Base-by-base conservation (phyloP, 1,140 invertebrate species). In the Sitophilus oryzae region DNA sequence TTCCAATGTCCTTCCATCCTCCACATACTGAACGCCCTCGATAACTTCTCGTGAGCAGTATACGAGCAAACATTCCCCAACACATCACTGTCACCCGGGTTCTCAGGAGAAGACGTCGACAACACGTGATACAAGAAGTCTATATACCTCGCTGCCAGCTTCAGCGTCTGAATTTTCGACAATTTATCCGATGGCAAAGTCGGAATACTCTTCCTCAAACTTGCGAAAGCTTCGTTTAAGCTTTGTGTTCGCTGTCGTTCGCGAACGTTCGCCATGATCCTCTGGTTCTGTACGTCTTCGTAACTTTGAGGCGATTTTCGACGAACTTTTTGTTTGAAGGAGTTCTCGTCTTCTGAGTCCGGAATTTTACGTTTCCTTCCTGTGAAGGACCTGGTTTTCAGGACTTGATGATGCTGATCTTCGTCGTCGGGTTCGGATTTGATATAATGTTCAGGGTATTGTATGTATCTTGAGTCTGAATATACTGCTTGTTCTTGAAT, bases 121-220 rank as follows among this genome's bases (percentile, higher is more conserved):
- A 88, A 72, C 52, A 98, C 90, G 66, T 95, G 86, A 71, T 89
- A 93, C 38, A 99, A 76, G 70, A 98, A 99, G 66, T 93, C 88
- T 52, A 97, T 96, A 73, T 97, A 97, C 66, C 89, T 81, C 2
- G 93, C 84, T 0, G 96, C 96, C 40, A 99, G 74, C 67, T 93
- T 94, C 0, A 99, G 75, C 0, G 96, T 99, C 73, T 99, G 95
- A 34, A 99, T 99, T 75, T 99, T 99, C 60, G 90, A 94, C 6
- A 99, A 77, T 74, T 99, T 99, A 71, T 99, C 96, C 50, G 93
- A 96, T 0, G 96, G 96, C 55, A 98, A 71, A 0, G 96, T 97
- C 0, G 96, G 96, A 60, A 99, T 97, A 59, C 96, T 96, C 70
- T 93, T 88, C 21, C 96, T 76, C 1, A 99, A 76, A 25, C 88